A percentile compares a stretch with the other conserved stretches of the same genome.
Conservation (phyloP, 2,888 invertebrate species). For the Cheilosia pagana region DNA sequence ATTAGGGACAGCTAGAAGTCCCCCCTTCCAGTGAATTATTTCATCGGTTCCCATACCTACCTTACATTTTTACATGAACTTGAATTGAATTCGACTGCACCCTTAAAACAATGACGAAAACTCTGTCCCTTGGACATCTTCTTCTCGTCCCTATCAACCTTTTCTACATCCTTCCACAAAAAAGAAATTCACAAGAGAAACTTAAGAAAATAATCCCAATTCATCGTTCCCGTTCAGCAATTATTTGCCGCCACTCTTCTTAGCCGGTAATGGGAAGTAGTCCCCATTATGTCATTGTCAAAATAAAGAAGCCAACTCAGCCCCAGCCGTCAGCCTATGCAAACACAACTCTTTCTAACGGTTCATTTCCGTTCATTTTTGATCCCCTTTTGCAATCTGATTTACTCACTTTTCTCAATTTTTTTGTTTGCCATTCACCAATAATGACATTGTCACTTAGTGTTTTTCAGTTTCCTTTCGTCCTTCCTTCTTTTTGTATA, state of each 20-base stretch:
- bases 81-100: too few relatives aligned
- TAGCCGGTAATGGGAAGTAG: constrained; percentile 32
- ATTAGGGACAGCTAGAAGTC: too few relatives aligned
- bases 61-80: too few relatives aligned
- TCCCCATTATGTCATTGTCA: constrained; percentile 43
- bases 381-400: constrained; percentile 66
- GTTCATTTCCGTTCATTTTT: constrained; percentile 47
- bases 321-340: too few relatives aligned
- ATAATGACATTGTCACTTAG: constrained; percentile 73
- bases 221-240: constrained; percentile 20
- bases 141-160: too few relatives aligned
- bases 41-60: too few relatives aligned
- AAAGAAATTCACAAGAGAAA: too few relatives aligned
- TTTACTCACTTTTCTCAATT: constrained; percentile 48
- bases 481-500: constrained; percentile 17
- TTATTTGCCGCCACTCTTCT: constrained; percentile 19
- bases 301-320: constrained; percentile 1
- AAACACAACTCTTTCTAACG: constrained; percentile 4
- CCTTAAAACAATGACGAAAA: too few relatives aligned
- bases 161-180: too few relatives aligned
- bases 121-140: too few relatives aligned
- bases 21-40: too few relatives aligned
- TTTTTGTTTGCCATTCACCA: constrained; percentile 56
- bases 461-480: constrained; percentile 25
- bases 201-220: background rate